Conservation (phyloP, 1,140 invertebrate species). For the Triops cancriformis region DNA sequence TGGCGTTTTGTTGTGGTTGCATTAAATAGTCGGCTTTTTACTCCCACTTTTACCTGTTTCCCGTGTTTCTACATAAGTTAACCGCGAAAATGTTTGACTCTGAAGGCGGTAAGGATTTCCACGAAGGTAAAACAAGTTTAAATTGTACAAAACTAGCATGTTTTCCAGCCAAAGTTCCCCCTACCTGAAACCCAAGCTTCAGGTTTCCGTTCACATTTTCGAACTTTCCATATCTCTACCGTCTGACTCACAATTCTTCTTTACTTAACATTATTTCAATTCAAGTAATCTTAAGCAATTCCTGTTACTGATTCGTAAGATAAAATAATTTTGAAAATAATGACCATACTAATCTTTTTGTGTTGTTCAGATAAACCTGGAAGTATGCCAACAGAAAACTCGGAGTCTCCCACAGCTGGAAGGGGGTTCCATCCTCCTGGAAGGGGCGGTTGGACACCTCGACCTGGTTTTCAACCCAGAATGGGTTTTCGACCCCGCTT, state of each 20-base stretch:
- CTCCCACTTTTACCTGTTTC: neutral
- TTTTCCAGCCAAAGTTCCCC: neutral
- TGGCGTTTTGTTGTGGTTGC: neutral
- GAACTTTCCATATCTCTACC: no score
- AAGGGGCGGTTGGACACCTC: neutral
- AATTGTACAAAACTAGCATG: neutral
- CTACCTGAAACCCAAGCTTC: no score
- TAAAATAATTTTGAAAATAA: no score
- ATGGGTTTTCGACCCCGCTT: neutral
- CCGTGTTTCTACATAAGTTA: neutral
- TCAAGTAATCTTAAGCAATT: no score
- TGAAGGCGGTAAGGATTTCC: neutral
- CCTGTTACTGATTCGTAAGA: no score
- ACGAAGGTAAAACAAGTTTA: neutral
- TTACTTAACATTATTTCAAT: no score
- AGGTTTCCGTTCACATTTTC: no score
- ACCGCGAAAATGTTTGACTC: neutral
- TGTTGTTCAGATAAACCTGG: neutral
- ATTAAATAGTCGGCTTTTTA: neutral
- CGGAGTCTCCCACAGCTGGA: neutral
- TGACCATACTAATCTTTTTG: neutral
- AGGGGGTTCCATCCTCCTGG: neutral
- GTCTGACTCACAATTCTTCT: no score
- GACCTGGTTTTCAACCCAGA: constrained; percentile 3
- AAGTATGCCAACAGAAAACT: neutral